Conservation (phyloP, 2,113 vertebrate species). For the Crocuta crocuta region DNA sequence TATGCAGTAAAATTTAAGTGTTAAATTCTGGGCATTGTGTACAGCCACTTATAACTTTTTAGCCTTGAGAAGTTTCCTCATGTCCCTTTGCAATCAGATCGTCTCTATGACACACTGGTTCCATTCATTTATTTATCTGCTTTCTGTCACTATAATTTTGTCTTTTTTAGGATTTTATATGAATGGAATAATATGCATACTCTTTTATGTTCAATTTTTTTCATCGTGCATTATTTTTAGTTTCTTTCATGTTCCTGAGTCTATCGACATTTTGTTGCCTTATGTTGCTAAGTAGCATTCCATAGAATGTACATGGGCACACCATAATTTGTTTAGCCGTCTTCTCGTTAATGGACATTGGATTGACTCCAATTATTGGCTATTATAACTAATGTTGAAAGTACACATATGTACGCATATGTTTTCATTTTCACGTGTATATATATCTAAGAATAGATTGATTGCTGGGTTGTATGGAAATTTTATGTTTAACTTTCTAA, state of each 20-base stretch:
- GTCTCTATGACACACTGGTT: not conserved
- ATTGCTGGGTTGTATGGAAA: not conserved
- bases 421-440: constrained; percentile 38
- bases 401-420: not conserved
- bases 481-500: constrained; percentile 27
- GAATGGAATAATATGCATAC: not conserved
- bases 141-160: not conserved
- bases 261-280: not conserved
- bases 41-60: not conserved
- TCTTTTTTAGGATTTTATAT: constrained; percentile 16
- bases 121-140: not conserved
- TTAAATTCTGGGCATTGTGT: not conserved
- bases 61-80: not conserved
- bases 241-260: not conserved
- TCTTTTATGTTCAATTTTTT: not conserved
- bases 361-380: not conserved
- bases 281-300: constrained; percentile 19
- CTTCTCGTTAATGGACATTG: not conserved
- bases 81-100: not conserved
- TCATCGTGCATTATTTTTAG: not conserved
- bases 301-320: not conserved
- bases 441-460: not conserved
- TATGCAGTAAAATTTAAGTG: not conserved
- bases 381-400: not conserved
- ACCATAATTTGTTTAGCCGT: not conserved